Conservation (phyloP, 2,888 invertebrate species). For the Lathronympha strigana region DNA sequence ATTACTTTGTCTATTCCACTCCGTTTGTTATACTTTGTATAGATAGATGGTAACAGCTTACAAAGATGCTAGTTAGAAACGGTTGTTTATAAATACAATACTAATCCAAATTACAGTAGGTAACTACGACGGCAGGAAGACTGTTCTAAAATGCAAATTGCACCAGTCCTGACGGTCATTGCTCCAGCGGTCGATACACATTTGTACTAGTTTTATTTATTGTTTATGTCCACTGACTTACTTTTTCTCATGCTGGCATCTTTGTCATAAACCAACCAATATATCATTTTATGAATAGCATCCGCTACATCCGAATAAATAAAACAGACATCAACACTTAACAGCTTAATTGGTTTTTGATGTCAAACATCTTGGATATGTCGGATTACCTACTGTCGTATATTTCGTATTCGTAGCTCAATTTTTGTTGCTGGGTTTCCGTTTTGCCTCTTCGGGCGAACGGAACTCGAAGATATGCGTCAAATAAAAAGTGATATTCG, state of each 20-base stretch:
- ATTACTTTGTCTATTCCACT: too few species aligned
- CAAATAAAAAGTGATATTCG: too few species aligned
- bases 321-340: slow-evolving; percentile 4
- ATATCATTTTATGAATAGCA: too few species aligned
- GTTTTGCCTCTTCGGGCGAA: background rate
- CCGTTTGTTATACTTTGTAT: too few species aligned
- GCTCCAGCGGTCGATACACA: slow-evolving; percentile 42
- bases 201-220: slow-evolving; percentile 35
- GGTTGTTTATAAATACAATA: slow-evolving; percentile 18
- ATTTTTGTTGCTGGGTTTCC: background rate
- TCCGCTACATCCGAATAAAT: too few species aligned
- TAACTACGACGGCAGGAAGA: slow-evolving; percentile 40
- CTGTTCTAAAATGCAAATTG: slow-evolving; percentile 50
- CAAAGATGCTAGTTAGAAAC: background rate
- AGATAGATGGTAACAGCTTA: too few species aligned
- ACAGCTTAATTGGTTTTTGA: slow-evolving; percentile 21
- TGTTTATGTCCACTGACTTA: slow-evolving; percentile 8
- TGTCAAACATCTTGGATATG: slow-evolving; percentile 16
- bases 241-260: background rate
- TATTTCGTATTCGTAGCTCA: background rate
- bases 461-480: too few species aligned
- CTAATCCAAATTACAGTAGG: slow-evolving; percentile 32
- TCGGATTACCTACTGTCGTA: too few species aligned
- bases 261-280: too few species aligned
- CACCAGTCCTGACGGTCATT: slow-evolving; percentile 38